Base-by-base conservation (phyloP, 2,113 vertebrate species). In the Romanogobio albipinnatus region DNA sequence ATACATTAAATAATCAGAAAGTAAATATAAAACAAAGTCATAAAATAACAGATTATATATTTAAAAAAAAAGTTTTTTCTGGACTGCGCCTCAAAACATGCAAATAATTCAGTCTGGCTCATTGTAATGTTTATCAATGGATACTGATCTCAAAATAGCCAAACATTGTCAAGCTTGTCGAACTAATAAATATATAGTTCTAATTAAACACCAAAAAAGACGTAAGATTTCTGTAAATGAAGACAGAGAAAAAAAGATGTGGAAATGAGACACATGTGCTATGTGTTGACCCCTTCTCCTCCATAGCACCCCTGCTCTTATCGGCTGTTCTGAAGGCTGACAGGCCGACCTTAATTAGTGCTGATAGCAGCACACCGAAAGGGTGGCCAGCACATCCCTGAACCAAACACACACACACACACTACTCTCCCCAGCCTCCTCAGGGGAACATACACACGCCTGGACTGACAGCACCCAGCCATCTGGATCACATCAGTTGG, bases 331-430 rank as follows among this genome's bases (percentile, higher is more conserved):
- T 75, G 45, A 80, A 74, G 82, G 81, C 84, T 87, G 89, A 88
- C 87, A 86, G 87, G 26, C 66, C 61, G 53, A 64, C 79, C 82
- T 84, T 89, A 88, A 88, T 88, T 81, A 88, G 53, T 39, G 61
- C 80, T 85, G 86, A 88, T 88, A 87, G 79, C 68, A 87, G 76
- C 78, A 70, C 70, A 43, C 51, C 79, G 39, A 75, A 75, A 77
- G 74, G 51, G 77, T 81, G 73, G 58, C 78, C 82, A 86, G 85
- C 9, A 68, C 85, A 77, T 84, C 82, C 80, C 75, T 76, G 82
- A 81, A 59, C 64, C 68, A 85, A 49, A 70, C 62, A 81, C 82
- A 87, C 47, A 47, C 45, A 47, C 45, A 47, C 45, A 49, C 13
- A 43, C 58, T 49, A 24, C 80, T 75, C 85, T 88, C 71, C 62